Conservation (phyloP, 1,140 invertebrate genomes). For the Galleria mellonella region DNA sequence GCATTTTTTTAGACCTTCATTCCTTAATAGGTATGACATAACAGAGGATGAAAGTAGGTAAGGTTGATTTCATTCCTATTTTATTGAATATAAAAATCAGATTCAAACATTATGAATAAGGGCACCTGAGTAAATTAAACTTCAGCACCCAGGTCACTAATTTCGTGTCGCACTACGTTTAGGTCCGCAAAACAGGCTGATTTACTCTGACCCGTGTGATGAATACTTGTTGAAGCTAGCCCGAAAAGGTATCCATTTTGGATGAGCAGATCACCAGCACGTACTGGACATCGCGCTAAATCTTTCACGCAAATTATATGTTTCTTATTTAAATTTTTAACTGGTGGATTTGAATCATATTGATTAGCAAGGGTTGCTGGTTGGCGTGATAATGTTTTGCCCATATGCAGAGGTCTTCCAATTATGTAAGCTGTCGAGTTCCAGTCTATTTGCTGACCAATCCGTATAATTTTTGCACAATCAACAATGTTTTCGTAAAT, state of each 20-base stretch:
- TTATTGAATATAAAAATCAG: too few relatives aligned
- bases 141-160: constrained; percentile 1
- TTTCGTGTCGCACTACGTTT: constrained; percentile 19
- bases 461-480: constrained; percentile 27
- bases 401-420: constrained; percentile 34
- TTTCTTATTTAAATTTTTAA: constrained; percentile 21
- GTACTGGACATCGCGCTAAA: constrained; percentile 38
- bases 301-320: constrained; percentile 43
- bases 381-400: constrained; percentile 37
- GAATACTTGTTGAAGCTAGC: constrained; percentile 34
- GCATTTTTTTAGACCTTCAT: too few relatives aligned
- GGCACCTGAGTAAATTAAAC: too few relatives aligned
- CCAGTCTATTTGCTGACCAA: constrained; percentile 20
- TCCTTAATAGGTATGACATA: too few relatives aligned
- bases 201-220: constrained; percentile 19
- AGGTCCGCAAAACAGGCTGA: constrained; percentile 44
- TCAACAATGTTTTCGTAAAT: constrained; percentile 32
- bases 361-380: constrained; percentile 20
- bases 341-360: constrained; percentile 2
- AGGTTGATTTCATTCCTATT: too few relatives aligned
- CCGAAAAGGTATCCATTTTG: constrained; percentile 37
- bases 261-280: constrained; percentile 45
- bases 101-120: too few relatives aligned
- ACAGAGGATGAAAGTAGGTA: too few relatives aligned
- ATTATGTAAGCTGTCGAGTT: constrained; percentile 28